These are phyloP conservation scores for Eucidaris tribuloides DNA, from an alignment of 35 echinoderm and acorn worm genomes.

Conservation along the genomic window DNA sequence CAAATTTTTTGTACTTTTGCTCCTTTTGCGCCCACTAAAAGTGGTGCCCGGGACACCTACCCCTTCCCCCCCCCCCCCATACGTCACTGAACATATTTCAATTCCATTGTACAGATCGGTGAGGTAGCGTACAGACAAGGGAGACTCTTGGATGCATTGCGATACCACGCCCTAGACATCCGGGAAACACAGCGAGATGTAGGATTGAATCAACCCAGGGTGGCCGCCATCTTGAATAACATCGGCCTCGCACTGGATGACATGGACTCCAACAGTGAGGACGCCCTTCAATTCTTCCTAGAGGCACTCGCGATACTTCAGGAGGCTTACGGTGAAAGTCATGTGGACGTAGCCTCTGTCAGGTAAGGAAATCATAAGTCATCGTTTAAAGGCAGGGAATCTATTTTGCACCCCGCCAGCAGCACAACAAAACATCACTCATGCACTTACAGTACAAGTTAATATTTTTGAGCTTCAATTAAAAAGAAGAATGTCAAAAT, in stretches of 20 bases:
- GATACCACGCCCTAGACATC: constrained; percentile 63
- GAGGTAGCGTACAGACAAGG: constrained; percentile 78
- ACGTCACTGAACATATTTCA: too few relatives aligned
- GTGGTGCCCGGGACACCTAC: too few relatives aligned
- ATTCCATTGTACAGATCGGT: constrained; percentile 79
- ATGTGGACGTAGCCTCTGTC: constrained; percentile 83
- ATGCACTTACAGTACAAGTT: too few relatives aligned
- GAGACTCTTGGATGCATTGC: constrained; percentile 41
- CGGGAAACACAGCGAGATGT: constrained; percentile 66
- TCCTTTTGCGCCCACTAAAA: too few relatives aligned
- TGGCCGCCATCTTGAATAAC: constrained; percentile 80
- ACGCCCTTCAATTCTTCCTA: constrained; percentile 50
- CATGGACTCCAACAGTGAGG: constrained; percentile 55
- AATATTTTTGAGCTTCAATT: too few relatives aligned
- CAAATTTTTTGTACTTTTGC: too few relatives aligned
- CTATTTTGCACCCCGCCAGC: too few relatives aligned
- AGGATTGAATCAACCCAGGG: constrained; percentile 69
- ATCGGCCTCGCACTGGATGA: constrained; percentile 74
- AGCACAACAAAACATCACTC: too few relatives aligned
- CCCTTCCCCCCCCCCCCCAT: too few relatives aligned
- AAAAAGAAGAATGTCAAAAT: too few relatives aligned
- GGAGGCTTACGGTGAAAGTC: constrained; percentile 71
- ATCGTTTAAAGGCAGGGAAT: too few relatives aligned
- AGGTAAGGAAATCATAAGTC: too few relatives aligned
- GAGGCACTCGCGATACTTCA: constrained; percentile 60